Evolutionary conservation across 2,113 vertebrate genomes (phyloP).

Genomic region (Thryonomys swinderianus): DNA sequence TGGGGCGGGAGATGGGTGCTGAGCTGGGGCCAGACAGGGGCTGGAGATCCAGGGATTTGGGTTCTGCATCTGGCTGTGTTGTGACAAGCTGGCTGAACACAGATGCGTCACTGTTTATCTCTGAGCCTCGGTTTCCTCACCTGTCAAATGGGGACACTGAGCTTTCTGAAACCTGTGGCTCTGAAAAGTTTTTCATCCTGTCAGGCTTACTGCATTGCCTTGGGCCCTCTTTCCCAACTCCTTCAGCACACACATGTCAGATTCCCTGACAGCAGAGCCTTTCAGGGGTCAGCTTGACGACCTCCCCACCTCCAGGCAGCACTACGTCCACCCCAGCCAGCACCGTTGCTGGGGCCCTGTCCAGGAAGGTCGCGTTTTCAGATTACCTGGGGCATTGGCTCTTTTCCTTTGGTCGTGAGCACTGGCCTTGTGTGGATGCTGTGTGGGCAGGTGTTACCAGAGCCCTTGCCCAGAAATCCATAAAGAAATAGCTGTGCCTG

Average conservation of each 20-base stretch:
- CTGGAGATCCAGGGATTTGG: background rate
- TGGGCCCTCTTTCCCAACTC: background rate
- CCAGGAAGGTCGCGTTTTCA: background rate
- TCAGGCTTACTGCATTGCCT: background rate
- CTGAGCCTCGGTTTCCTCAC: slow-evolving; percentile 51
- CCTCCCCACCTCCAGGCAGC: background rate
- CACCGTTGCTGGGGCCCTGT: background rate
- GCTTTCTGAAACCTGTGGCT: slow-evolving; percentile 4
- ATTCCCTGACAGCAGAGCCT: background rate
- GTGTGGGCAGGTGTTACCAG: background rate
- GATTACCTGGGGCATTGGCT: background rate
- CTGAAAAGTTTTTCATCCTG: background rate
- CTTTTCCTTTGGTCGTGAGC: background rate
- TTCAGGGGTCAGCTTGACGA: background rate
- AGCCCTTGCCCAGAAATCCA: background rate
- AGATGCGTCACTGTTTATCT: background rate
- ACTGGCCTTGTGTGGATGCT: background rate
- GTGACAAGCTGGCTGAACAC: background rate
- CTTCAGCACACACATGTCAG: background rate
- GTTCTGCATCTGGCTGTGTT: background rate
- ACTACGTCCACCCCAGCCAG: background rate
- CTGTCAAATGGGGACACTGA: slow-evolving; percentile 60
- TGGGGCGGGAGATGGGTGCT: background rate
- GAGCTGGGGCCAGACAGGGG: background rate
- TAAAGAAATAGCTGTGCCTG: background rate